phyloP scores from a whole-genome alignment of 53 echinoderm and acorn worm genomes.

The Paelopatides confundens region DNA sequence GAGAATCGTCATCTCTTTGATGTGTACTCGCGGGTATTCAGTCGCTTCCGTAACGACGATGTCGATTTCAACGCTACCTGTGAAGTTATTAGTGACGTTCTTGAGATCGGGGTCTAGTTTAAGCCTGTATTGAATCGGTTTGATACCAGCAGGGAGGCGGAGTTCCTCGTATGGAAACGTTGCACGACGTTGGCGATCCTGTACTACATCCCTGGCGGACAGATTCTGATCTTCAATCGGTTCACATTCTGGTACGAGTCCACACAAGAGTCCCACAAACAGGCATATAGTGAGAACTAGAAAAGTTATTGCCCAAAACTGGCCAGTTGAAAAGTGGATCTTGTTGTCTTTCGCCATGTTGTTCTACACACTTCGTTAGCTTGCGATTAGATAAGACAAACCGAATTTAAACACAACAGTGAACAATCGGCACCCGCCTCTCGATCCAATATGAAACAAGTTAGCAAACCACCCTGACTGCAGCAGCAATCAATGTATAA shows the following conservation, averaged over 20 bases:
- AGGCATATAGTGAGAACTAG: conserved; percentile 57
- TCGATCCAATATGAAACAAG: too few species aligned
- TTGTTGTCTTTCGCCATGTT: not conserved
- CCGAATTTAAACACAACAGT: too few species aligned
- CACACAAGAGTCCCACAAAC: conserved; percentile 78
- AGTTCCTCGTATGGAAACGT: conserved; percentile 62
- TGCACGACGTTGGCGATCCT: not conserved
- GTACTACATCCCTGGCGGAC: not conserved
- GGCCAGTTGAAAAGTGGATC: conserved; percentile 64
- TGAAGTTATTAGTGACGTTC: conserved; percentile 62
- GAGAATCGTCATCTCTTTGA: conserved; percentile 77
- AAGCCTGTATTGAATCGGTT: conserved; percentile 77
- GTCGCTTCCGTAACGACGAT: conserved; percentile 53
- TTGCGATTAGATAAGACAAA: not conserved
- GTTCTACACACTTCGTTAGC: not conserved
- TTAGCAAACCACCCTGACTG: too few species aligned
- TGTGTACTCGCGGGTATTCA: conserved; percentile 76
- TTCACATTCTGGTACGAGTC: conserved; percentile 27
- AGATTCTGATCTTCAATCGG: not conserved
- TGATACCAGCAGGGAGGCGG: conserved; percentile 73
- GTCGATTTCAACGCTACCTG: conserved; percentile 70
- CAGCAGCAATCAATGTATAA: too few species aligned
- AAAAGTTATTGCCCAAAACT: conserved; percentile 64
- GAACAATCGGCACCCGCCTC: too few species aligned
- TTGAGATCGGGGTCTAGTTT: conserved; percentile 78